These are phyloP conservation scores for Zosterops japonicus DNA, from an alignment of 2,113 vertebrate genomes.

Conservation along the genomic window DNA sequence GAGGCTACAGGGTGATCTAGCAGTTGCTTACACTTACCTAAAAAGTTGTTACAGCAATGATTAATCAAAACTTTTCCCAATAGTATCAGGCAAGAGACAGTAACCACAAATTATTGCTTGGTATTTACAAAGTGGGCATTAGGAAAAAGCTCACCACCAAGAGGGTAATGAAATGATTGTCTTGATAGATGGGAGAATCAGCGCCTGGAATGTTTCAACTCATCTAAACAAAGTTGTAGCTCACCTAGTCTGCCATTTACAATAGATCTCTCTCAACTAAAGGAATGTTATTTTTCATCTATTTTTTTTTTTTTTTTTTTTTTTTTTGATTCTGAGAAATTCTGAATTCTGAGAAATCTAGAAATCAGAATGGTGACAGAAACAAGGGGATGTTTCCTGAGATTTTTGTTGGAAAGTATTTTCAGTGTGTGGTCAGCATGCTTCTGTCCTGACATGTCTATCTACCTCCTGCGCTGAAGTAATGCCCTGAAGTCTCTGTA, in stretches of 20 bases:
- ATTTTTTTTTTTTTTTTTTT: background rate
- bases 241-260: fast-evolving
- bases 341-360: background rate
- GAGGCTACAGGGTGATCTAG: background rate
- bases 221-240: background rate
- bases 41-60: background rate
- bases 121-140: background rate
- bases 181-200: background rate
- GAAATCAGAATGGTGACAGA: background rate
- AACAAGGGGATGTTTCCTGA: background rate
- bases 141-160: background rate
- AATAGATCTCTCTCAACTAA: background rate
- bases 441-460: background rate
- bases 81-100: background rate
- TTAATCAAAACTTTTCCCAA: background rate
- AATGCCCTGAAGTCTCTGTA: background rate
- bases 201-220: background rate
- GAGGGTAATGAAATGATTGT: background rate
- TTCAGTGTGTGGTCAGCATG: background rate
- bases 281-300: background rate
- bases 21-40: background rate
- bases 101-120: background rate
- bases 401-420: background rate
- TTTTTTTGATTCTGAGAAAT: background rate
- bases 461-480: background rate